Evolutionary conservation across 2,888 invertebrate species (phyloP).

Genomic region (Sceliomorpha sp.): DNA sequence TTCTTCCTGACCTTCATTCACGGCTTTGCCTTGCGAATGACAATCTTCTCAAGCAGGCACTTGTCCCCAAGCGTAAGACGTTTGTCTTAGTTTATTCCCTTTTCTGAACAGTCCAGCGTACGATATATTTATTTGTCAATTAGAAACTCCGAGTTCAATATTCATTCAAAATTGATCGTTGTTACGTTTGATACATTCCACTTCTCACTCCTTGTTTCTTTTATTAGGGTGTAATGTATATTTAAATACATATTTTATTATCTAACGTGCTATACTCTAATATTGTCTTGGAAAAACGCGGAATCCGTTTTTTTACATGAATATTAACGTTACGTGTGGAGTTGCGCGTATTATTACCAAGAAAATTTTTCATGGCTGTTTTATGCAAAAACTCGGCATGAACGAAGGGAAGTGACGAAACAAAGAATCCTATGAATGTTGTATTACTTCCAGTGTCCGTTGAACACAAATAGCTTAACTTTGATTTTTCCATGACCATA

Average conservation of each 20-base stretch:
- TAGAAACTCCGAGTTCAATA: too few species aligned
- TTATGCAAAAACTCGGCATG: conserved; percentile 23
- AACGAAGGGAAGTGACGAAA: conserved; percentile 18
- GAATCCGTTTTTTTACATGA: background rate
- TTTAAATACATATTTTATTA: too few species aligned
- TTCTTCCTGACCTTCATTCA: conserved; percentile 27
- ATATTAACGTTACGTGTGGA: conserved; percentile 17
- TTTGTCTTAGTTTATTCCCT: too few species aligned
- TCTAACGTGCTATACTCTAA: too few species aligned
- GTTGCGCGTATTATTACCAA: conserved; percentile 24
- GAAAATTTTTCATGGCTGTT: conserved; percentile 29
- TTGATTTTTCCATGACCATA: conserved; percentile 64
- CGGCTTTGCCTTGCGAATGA: conserved; percentile 15
- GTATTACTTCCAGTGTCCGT: conserved; percentile 25
- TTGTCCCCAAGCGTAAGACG: too few species aligned
- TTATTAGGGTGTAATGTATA: too few species aligned
- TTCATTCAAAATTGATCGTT: too few species aligned
- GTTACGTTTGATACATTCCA: too few species aligned
- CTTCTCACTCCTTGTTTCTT: too few species aligned
- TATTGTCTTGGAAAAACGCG: too few species aligned
- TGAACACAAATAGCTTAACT: conserved; percentile 46
- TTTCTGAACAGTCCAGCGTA: too few species aligned
- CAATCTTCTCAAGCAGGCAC: conserved; percentile 1
- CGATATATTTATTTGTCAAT: too few species aligned
- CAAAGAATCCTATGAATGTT: conserved; percentile 50